Evolutionary conservation across 2,113 vertebrate genomes (phyloP), one percentile per base, ranked within the genome.

Genomic region (Hymenochirus boettgeri): DNA sequence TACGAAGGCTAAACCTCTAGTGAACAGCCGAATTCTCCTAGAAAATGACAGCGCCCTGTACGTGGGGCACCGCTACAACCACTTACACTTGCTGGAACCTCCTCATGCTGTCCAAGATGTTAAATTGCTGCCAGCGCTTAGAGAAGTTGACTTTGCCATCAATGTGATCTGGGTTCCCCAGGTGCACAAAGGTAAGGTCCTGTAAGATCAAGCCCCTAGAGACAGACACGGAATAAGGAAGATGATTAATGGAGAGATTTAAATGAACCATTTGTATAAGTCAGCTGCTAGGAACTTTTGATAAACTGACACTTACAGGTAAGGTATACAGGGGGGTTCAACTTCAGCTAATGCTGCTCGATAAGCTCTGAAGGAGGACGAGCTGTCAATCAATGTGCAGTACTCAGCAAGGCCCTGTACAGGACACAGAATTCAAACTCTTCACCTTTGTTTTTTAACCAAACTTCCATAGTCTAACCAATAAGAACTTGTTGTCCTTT

Each of bases 121-220:
- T 99, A 78, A 99, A 99, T 82, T 99, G 96, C 76, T 99, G 96
- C 96, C 96, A 99, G 37, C 96, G 92, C 70, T 99, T 99, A 78
- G 96, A 99, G 60, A 99, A 99, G 64, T 99, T 99, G 71, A 99
- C 94, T 74, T 99, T 99, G 57, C 92, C 91, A 0, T 98, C 95
- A 0, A 98, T 93, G 61, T 95, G 83, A 76, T 99, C 96, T 0
- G 96, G 96, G 83, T 99, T 99, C 35, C 96, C 96, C 71, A 99
- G 83, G 75, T 99, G 96, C 24, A 99, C 96, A 25, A 99, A 99
- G 63, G 96, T 99, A 82, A 99, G 73, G 76, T 99, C 96, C 83
- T 99, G 96, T 42, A 99, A 86, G 69, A 98, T 99, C 57, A 98
- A 88, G 65, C 96, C 95, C 75, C 95, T 99, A 85, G 3, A 11